These are phyloP conservation scores for Hestina assimilis DNA, from an alignment of 1,140 invertebrate genomes.

Conservation along the genomic window DNA sequence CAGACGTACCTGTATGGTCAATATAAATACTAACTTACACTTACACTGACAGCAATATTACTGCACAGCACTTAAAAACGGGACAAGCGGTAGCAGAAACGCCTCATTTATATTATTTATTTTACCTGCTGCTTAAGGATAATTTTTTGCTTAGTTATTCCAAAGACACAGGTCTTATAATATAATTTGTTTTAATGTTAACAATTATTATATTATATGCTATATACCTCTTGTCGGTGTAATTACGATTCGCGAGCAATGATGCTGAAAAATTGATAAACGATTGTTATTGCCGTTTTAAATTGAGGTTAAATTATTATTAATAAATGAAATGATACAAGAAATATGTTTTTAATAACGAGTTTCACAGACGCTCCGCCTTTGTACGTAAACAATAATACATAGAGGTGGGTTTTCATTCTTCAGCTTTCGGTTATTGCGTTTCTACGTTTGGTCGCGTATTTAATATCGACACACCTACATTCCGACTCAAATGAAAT, in stretches of 20 bases:
- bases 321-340: too few relatives aligned
- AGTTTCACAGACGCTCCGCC: too few relatives aligned
- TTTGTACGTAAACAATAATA: background rate
- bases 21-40: too few relatives aligned
- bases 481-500: slow-evolving; percentile 6
- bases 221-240: background rate
- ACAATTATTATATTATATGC: slow-evolving; percentile 4
- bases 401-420: background rate
- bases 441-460: background rate
- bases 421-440: background rate
- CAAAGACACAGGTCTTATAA: background rate
- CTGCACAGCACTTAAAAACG: too few relatives aligned
- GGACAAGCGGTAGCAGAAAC: too few relatives aligned
- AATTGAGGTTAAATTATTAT: too few relatives aligned
- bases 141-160: slow-evolving; percentile 8
- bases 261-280: background rate
- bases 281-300: background rate
- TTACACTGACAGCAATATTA: too few relatives aligned
- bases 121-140: slow-evolving; percentile 3
- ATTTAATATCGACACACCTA: slow-evolving; percentile 3
- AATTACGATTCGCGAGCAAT: background rate
- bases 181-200: slow-evolving; percentile 1
- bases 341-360: too few relatives aligned
- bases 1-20: too few relatives aligned
- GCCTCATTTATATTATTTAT: too few relatives aligned